These are phyloP conservation scores for Oegoconia quadripuncta DNA, from an alignment of 2,888 invertebrate genomes.

Conservation along the genomic window DNA sequence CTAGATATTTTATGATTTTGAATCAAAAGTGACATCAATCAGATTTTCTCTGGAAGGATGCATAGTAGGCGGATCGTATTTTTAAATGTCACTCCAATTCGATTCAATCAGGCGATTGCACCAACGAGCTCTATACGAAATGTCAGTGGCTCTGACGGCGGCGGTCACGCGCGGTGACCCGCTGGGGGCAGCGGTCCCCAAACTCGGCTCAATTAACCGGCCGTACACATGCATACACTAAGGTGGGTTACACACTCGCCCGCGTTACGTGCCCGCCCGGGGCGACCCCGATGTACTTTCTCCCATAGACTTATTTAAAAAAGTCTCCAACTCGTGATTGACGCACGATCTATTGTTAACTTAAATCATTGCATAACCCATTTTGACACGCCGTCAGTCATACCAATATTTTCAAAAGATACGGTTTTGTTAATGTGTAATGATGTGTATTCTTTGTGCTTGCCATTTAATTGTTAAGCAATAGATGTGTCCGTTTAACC, in stretches of 20 bases:
- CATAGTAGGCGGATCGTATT: slow-evolving; percentile 6
- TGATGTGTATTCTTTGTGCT: slow-evolving; percentile 68
- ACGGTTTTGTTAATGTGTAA: slow-evolving; percentile 69
- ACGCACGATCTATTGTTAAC: slow-evolving; percentile 62
- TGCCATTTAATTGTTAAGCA: slow-evolving; percentile 75
- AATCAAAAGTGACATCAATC: slow-evolving; percentile 7
- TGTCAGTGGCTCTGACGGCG: slow-evolving; percentile 8
- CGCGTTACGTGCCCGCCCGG: slow-evolving; percentile 26
- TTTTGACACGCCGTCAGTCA: slow-evolving; percentile 70
- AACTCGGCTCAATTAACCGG: slow-evolving; percentile 51
- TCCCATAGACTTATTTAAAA: slow-evolving; percentile 73
- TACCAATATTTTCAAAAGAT: slow-evolving; percentile 56
- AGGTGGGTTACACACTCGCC: slow-evolving; percentile 2
- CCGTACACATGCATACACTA: slow-evolving; percentile 28
- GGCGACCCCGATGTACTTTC: slow-evolving; percentile 64
- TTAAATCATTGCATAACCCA: slow-evolving; percentile 57
- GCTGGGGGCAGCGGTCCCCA: slow-evolving; percentile 24
- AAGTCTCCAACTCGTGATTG: slow-evolving; percentile 72
- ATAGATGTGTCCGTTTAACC: slow-evolving; percentile 58
- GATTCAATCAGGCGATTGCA: slow-evolving; percentile 38
- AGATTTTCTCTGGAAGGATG: slow-evolving; percentile 12
- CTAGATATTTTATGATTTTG: too few species aligned
- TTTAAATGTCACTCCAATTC: slow-evolving; percentile 21
- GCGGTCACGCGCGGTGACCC: slow-evolving; percentile 40
- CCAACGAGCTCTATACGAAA: slow-evolving; percentile 11